Percentiles rank a stretch among this genome's conserved stretches.
Conservation (phyloP, 2,113 vertebrate genomes). For the Epinephelus cyanopodus region DNA sequence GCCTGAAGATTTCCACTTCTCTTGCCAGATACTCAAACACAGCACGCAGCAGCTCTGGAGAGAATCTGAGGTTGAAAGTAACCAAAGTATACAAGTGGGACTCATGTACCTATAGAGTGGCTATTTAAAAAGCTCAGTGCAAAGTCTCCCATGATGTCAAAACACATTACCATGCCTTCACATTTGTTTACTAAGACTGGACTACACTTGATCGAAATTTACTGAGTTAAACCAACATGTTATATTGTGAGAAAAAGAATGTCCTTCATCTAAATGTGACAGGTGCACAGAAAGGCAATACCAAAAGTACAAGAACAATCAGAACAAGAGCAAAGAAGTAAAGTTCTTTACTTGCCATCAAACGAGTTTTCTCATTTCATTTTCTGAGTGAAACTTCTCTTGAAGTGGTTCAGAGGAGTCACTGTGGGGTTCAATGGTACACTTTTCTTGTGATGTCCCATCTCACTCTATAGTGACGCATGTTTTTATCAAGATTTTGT, state of each 20-base stretch:
- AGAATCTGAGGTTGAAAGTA: background rate
- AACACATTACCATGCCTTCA: background rate
- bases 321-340: too few relatives aligned
- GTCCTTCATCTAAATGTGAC: background rate
- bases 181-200: background rate
- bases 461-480: conserved; percentile 15
- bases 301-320: too few relatives aligned
- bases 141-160: background rate
- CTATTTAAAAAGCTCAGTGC: background rate
- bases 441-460: conserved; percentile 33
- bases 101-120: too few relatives aligned
- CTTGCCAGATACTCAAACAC: background rate
- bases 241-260: background rate
- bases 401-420: conserved; percentile 45
- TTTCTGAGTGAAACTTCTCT: conserved; percentile 24
- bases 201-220: too few relatives aligned
- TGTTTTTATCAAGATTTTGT: conserved; percentile 56
- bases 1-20: background rate
- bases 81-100: background rate
- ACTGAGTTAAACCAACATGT: background rate
- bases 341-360: background rate
- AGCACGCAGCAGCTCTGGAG: background rate
- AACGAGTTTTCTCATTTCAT: background rate
- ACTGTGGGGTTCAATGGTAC: conserved; percentile 23
- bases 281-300: background rate